A percentile compares a stretch with the other conserved stretches of the same genome.
Evolutionary conservation across 1,140 invertebrate species (phyloP).

Genomic region (Drosophila parvula): DNA sequence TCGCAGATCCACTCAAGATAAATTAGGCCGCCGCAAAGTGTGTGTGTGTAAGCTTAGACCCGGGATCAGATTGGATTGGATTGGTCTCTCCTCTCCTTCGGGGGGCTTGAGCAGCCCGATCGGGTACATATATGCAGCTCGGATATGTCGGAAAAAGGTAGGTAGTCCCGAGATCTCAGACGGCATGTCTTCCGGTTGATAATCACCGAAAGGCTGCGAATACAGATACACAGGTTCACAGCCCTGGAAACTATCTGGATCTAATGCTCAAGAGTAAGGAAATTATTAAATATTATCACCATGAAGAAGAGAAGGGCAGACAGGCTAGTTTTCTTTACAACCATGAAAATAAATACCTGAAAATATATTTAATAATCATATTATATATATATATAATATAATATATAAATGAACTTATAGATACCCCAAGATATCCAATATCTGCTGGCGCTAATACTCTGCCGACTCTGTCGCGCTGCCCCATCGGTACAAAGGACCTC

Average conservation of each 20-base stretch:
- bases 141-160: neutral
- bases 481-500: neutral
- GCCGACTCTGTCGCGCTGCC: neutral
- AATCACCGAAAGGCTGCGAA: neutral
- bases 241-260: neutral
- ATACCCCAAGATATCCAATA: neutral
- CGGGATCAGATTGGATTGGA: conserved; percentile 40
- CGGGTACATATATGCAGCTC: too few relatives aligned
- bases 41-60: conserved; percentile 71
- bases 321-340: too few relatives aligned
- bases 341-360: too few relatives aligned
- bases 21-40: conserved; percentile 75
- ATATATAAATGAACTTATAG: neutral
- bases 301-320: too few relatives aligned
- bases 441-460: neutral
- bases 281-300: neutral
- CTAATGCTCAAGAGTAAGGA: too few relatives aligned
- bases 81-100: conserved; percentile 12
- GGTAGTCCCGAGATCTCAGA: conserved; percentile 21
- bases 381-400: too few relatives aligned
- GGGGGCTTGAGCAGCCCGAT: conserved; percentile 13
- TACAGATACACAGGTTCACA: neutral
- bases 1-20: conserved; percentile 72
- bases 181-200: conserved; percentile 67
- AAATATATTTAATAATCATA: too few relatives aligned